Conservation (phyloP, 2,888 invertebrate genomes). For the Sphecodes monilicornis region DNA sequence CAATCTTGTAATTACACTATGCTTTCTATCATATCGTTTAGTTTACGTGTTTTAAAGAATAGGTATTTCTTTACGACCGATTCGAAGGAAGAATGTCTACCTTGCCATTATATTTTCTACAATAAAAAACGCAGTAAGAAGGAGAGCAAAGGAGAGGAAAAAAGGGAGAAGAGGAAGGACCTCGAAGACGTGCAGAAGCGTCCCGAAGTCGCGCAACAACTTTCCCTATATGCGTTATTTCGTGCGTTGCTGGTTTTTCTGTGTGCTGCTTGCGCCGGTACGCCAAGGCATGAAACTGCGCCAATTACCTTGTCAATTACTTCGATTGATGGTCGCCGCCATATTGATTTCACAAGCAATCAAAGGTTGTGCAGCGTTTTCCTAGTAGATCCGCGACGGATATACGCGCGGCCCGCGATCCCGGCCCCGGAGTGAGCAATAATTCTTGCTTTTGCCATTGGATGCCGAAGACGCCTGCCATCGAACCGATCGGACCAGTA, state of each 20-base stretch:
- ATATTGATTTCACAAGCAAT: constrained; percentile 78
- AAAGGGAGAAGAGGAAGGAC: constrained; percentile 26
- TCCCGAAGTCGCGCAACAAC: constrained; percentile 64
- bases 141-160: background rate
- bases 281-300: constrained; percentile 74
- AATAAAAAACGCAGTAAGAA: background rate
- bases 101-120: background rate
- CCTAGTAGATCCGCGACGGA: constrained; percentile 48
- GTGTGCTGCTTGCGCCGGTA: constrained; percentile 46
- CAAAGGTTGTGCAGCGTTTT: constrained; percentile 56
- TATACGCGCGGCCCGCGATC: constrained; percentile 19
- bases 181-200: constrained; percentile 34
- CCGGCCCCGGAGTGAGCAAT: constrained; percentile 70
- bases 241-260: constrained; percentile 66
- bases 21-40: background rate
- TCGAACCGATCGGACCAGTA: constrained; percentile 75
- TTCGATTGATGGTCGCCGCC: constrained; percentile 78
- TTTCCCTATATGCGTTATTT: constrained; percentile 77
- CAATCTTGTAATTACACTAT: background rate
- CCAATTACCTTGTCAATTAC: constrained; percentile 80
- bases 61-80: background rate
- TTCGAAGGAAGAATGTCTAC: background rate
- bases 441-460: constrained; percentile 76
- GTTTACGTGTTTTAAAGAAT: background rate
- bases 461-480: constrained; percentile 74